Evolutionary conservation across 92 coral and sea anemone genomes (phyloP), one percentile per base, ranked within the genome.

Genomic region (Palythoa caribaeorum): DNA sequence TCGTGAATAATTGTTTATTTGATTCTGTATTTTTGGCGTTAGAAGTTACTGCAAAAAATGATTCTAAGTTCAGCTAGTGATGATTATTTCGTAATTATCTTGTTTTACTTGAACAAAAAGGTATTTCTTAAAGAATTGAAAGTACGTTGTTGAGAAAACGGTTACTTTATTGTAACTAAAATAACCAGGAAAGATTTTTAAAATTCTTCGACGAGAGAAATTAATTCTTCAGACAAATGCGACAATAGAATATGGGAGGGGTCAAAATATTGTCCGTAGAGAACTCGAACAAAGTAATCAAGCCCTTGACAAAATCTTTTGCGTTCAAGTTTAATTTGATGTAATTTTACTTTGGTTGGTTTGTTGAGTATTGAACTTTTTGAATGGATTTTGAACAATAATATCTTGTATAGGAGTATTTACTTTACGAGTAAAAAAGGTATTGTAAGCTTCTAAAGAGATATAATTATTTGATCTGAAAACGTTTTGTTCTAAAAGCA

Each of bases 401-500:
- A 39, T 13, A 62, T 38, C 3, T 80, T 38, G 38, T 13, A 39
- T 40, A 37, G 12, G 44, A 81, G 8, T 65, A 8, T 66, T 66
- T 81, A 71, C 52, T 20, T 77, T 77, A 19, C 52, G 38, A 77
- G 59, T 81, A 14, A 19, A 60, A 44, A 65, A 63, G 10, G 66
- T 65, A 81, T 74, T 65, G 17, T 38, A 6, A 9, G 2, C 12
- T 44, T 6, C 44, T 47, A 44, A 81, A 12, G 17, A 80, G 17
- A n/a, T 15, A 14, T 10, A 3, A 15, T 3, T 81, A 47, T 51
- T 59, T 44, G 19, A 50, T 81, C 66, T 65, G 59, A 69, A 47
- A 81, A 19, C n/a, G 39, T 38, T 59, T 80, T 65, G 39, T 65
- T 80, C 73, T 9, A 9, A 14, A 48, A 80, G 62, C 86, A 65